phyloP scores from a whole-genome alignment of 2,797 vertebrate genomes.

The Amniataba percoides region DNA sequence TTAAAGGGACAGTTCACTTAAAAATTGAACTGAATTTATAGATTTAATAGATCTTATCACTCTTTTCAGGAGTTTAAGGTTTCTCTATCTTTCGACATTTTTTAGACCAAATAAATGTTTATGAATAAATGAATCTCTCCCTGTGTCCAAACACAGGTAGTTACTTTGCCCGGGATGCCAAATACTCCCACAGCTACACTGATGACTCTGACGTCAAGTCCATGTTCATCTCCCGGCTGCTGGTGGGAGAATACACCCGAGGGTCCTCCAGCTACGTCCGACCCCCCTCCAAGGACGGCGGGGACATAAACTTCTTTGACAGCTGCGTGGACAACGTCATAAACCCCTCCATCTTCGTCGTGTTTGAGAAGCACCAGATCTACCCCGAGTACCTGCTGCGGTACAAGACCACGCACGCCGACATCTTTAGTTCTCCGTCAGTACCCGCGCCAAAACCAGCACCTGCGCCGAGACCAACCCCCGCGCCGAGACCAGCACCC shows the following conservation, averaged over 20 bases:
- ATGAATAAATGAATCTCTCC: not conserved
- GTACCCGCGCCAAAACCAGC: fast-evolving
- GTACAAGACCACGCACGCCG: slow-evolving; percentile 58
- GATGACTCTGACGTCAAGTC: slow-evolving; percentile 44
- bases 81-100: not conserved
- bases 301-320: slow-evolving; percentile 78
- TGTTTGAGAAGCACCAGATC: slow-evolving; percentile 85
- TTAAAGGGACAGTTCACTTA: not conserved
- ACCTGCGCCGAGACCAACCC: fast-evolving
- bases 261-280: slow-evolving; percentile 81
- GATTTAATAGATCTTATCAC: too few relatives aligned
- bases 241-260: slow-evolving; percentile 89
- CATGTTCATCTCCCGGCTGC: slow-evolving; percentile 92
- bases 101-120: not conserved
- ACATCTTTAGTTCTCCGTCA: fast-evolving
- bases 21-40: not conserved
- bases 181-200: slow-evolving; percentile 92
- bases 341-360: slow-evolving; percentile 83
- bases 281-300: slow-evolving; percentile 79
- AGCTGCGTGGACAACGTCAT: slow-evolving; percentile 81
- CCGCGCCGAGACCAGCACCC: not conserved
- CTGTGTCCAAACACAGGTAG: slow-evolving; percentile 86
- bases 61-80: too few relatives aligned
- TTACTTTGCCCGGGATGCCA: slow-evolving; percentile 94
- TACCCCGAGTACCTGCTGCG: slow-evolving; percentile 85